Conservation (phyloP, 2,888 invertebrate species). For the Steromphala cineraria region DNA sequence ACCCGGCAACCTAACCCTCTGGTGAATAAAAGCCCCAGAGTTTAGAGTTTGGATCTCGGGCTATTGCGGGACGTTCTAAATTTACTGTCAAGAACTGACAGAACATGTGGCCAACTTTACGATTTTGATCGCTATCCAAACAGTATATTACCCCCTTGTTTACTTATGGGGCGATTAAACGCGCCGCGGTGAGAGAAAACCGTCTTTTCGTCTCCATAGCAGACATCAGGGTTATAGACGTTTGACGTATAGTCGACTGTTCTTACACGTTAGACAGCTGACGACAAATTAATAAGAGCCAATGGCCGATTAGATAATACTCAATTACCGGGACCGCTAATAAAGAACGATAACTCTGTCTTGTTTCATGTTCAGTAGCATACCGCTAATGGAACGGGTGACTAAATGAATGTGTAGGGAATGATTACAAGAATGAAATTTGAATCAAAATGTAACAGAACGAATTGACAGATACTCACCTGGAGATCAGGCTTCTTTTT, state of each 20-base stretch:
- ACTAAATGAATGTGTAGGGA: too few species aligned
- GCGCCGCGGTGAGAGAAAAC: background rate
- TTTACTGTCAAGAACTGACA: background rate
- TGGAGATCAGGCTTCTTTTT: too few species aligned
- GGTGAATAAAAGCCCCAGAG: background rate
- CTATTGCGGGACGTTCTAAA: background rate
- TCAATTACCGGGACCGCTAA: background rate
- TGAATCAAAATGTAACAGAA: too few species aligned
- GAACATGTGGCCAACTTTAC: slow-evolving; percentile 21
- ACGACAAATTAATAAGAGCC: slow-evolving; percentile 7
- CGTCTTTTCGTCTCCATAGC: background rate
- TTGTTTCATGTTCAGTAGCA: background rate
- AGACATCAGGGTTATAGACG: slow-evolving; percentile 6
- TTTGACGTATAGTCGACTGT: background rate
- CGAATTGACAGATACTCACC: too few species aligned
- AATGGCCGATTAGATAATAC: background rate
- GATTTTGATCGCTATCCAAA: slow-evolving; percentile 23
- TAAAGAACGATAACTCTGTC: slow-evolving; percentile 16
- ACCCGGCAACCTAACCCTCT: background rate
- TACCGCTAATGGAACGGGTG: too few species aligned
- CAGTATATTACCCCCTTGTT: slow-evolving; percentile 22
- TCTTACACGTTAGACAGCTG: background rate
- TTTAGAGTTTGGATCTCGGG: background rate
- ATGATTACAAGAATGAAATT: too few species aligned
- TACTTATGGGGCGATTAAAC: slow-evolving; percentile 18